These are phyloP conservation scores for Formica exsecta DNA, from an alignment of 1,140 invertebrate genomes.

Conservation along the genomic window DNA sequence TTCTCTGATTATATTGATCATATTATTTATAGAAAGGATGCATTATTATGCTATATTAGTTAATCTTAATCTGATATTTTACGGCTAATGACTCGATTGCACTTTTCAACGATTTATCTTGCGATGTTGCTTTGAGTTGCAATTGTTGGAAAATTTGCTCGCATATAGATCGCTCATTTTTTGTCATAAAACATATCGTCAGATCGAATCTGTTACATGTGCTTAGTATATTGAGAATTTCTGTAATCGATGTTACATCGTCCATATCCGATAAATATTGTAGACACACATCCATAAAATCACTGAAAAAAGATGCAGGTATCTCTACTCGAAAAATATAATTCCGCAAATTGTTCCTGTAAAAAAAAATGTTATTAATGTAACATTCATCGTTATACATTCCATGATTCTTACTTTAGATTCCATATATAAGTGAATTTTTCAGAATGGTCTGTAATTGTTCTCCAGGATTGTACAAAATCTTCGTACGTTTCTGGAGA, in stretches of 20 bases:
- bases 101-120: constrained; percentile 12
- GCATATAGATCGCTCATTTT: constrained; percentile 67
- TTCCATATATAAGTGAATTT: constrained; percentile 63
- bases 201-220: constrained; percentile 79
- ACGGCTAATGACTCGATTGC: constrained; percentile 51
- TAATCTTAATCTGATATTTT: constrained; percentile 56
- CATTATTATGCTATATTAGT: constrained; percentile 25
- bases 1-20: neutral
- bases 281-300: constrained; percentile 70
- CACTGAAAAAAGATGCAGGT: constrained; percentile 73
- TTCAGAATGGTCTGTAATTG: constrained; percentile 24
- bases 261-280: constrained; percentile 15
- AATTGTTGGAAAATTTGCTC: constrained; percentile 70
- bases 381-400: neutral
- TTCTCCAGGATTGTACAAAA: constrained; percentile 65
- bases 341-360: constrained; percentile 66
- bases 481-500: constrained; percentile 33
- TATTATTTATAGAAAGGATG: neutral
- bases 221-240: constrained; percentile 75
- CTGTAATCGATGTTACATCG: constrained; percentile 62
- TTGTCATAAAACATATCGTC: constrained; percentile 72
- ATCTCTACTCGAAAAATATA: constrained; percentile 77
- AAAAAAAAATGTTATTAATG: constrained; percentile 16
- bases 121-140: neutral
- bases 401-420: constrained; percentile 45